Percentiles rank a stretch among this genome's conserved stretches.
These are phyloP conservation scores for Penaeus indicus DNA, from an alignment of 1,140 invertebrate species.

Conservation along the genomic window DNA sequence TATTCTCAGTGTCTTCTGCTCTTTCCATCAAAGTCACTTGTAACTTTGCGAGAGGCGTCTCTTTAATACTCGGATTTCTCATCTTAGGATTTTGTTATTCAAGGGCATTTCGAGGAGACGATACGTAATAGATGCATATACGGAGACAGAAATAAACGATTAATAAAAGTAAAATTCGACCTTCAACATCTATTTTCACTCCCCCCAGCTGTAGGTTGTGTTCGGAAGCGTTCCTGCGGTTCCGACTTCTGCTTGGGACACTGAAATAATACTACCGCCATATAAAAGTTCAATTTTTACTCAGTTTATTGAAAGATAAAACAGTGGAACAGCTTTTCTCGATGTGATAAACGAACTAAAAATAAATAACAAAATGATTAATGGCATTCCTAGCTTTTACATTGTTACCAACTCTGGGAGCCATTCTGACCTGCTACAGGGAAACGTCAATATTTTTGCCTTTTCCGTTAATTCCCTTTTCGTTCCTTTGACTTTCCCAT, in stretches of 20 bases:
- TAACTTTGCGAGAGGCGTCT: no score
- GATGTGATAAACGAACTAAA: constrained; percentile 32
- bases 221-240: constrained; percentile 45
- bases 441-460: constrained; percentile 60
- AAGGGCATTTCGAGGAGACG: no score
- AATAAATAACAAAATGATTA: no score
- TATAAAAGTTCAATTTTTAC: no score
- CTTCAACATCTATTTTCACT: constrained; percentile 57
- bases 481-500: constrained; percentile 7
- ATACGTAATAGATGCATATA: no score
- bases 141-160: constrained; percentile 1
- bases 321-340: no score
- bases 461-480: constrained; percentile 49
- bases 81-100: no score
- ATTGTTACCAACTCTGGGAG: constrained; percentile 48
- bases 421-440: constrained; percentile 40
- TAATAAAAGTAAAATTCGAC: constrained; percentile 57
- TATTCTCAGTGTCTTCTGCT: constrained; percentile 27
- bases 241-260: constrained; percentile 21
- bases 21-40: no score
- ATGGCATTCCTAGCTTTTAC: neutral
- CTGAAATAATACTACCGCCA: no score
- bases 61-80: no score
- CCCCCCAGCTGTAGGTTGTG: constrained; percentile 59
- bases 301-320: no score